Evolutionary conservation across 2,113 vertebrate species (phyloP).

Genomic region (Centropus bengalensis): DNA sequence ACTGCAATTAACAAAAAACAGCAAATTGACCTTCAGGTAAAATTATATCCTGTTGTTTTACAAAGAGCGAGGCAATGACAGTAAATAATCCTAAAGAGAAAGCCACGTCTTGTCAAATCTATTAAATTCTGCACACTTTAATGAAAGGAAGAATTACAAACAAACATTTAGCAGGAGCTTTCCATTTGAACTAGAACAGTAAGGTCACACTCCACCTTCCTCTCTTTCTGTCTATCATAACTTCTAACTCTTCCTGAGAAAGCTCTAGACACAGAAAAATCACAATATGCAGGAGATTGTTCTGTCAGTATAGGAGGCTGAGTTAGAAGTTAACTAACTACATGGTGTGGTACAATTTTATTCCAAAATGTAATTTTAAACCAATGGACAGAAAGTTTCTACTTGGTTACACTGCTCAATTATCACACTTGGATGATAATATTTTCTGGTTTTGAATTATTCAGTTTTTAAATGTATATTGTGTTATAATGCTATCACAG

Average conservation of each 20-base stretch:
- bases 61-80: background rate
- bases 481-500: background rate
- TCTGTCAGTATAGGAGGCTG: background rate
- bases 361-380: background rate
- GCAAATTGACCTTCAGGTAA: background rate
- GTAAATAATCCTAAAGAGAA: background rate
- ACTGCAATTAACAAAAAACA: background rate
- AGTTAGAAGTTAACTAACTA: background rate
- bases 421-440: background rate
- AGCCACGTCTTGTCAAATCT: background rate
- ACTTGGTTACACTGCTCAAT: background rate
- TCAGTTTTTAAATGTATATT: background rate
- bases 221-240: background rate
- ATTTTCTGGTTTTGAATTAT: background rate
- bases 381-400: background rate
- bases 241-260: background rate
- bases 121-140: background rate
- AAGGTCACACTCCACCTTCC: background rate
- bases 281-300: background rate
- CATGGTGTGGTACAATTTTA: background rate
- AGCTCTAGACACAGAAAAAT: background rate
- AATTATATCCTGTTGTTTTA: background rate
- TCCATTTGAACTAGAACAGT: background rate
- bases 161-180: background rate
- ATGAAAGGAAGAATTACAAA: background rate